Evolutionary conservation across 2,797 vertebrate genomes (phyloP), one percentile per base, ranked within the genome.

Genomic region (Gambusia yucatana): DNA sequence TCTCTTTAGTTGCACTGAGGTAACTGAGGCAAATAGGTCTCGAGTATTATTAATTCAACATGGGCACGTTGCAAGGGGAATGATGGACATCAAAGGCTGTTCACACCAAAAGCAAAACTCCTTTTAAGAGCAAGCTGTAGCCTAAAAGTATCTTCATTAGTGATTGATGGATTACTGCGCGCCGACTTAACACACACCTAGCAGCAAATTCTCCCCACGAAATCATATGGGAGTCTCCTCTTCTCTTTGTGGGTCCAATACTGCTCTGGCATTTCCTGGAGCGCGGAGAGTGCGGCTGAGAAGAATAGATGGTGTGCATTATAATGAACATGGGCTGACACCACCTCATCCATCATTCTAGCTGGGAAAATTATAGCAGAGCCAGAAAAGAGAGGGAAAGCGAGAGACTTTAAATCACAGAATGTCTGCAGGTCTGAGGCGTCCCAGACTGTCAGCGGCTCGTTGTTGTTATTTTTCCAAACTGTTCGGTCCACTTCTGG

Each of bases 271-370:
- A 94, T 97, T 97, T 97, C 94, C 97, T 96, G 95, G 79, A 94
- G 97, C 96, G 95, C 94, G 89, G 93, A 92, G 89, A 80, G 95
- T 94, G 95, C 96, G 94, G 94, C 92, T 87, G 96, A 95, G 95
- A 96, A 96, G 96, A 97, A 98, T 97, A 97, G 97, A 97, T 97
- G 97, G 97, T 96, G 96, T 96, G 97, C 96, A 97, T 97, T 97
- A 97, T 96, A 97, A 97, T 97, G 97, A 98, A 97, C 96, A 97
- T 95, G 94, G 96, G 92, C 94, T 97, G 97, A 96, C 97, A 97
- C 95, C 86, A 86, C 93, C 96, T 96, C 97, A 97, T 98, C 97
- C 96, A 98, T 98, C 97, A 97, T 96, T 94, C 92, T 95, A 91
- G 89, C 95, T 93, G 87, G 90, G 94, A 93, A 96, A 92, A 95